Conservation (phyloP, 2,113 vertebrate genomes). For the Bolborhynchus lineola region DNA sequence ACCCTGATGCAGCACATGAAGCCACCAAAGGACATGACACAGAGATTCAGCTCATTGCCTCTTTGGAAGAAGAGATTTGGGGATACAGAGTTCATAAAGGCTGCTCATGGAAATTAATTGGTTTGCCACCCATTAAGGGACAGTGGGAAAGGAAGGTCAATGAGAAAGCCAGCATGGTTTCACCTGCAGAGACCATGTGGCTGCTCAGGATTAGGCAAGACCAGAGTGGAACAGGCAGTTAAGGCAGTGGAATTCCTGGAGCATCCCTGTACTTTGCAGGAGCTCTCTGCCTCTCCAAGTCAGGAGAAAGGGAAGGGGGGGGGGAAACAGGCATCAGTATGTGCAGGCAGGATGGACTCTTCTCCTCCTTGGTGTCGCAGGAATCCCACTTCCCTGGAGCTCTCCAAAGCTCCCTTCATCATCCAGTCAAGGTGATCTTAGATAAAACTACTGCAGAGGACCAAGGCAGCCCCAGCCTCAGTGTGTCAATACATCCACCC, state of each 20-base stretch:
- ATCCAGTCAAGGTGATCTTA: background rate
- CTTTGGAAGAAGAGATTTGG: background rate
- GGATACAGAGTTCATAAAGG: background rate
- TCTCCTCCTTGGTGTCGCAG: background rate
- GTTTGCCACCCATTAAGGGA: background rate
- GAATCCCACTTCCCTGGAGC: background rate
- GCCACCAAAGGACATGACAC: fast-evolving
- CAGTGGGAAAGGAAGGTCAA: background rate
- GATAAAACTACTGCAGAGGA: background rate
- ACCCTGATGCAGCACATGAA: background rate
- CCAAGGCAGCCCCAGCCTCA: background rate
- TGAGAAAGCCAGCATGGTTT: background rate
- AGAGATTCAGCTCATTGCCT: background rate
- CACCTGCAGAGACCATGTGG: background rate
- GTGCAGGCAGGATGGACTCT: background rate
- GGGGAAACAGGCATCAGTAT: background rate
- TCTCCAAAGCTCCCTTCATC: background rate
- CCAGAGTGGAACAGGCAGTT: fast-evolving
- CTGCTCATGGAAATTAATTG: background rate
- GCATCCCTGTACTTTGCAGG: background rate
- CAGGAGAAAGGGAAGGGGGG: background rate
- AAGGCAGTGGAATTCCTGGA: background rate
- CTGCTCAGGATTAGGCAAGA: background rate
- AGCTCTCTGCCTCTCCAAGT: background rate
- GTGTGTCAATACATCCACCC: background rate